Base-by-base conservation (phyloP, 2,113 vertebrate genomes). In the Dicerorhinus sumatrensis region DNA sequence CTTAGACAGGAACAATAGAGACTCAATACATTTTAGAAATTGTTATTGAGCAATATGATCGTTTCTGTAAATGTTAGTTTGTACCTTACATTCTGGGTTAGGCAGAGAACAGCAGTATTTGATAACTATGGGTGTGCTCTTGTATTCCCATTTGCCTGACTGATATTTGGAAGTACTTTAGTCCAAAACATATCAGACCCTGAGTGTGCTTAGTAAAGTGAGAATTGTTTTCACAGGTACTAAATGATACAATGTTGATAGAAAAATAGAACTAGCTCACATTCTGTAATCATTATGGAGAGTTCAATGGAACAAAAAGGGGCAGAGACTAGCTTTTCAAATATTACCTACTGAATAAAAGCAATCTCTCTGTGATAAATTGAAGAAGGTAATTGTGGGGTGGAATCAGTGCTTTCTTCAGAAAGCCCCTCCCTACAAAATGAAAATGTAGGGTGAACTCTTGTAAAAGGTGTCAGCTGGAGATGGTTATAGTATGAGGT, bases 171-270 rank as follows among this genome's bases (percentile, higher is more conserved):
- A 95, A 60, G 11, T 70, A 84, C 25, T 95, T 92, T 51, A 77
- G 18, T 89, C 27, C 4, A 69, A 81, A 91, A 91, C 10, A 73
- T 29, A 76, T 51, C n/a, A 90, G 69, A 65, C 14, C 0, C 6
- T 85, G 60, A 72, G 29, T 63, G 8, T 94, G 23, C 29, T 96
- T 60, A 77, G 54, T 91, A 69, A 96, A 91, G 23, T 72, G 36
- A 62, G 18, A 83, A 94, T 89, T 91, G 31, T 95, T 97, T 97
- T 62, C 63, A 93, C 20, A 83, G 76, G 36, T 82, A 39, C 39
- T 60, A 75, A 86, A 56, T 80, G 63, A 95, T 73, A 91, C 91
- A 89, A 86, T 14, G 13, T 48, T 95, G 87, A 60, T 80, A 85
- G 54, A 48, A 92, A 97, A 96, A 70, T 23, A 42, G 51, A 91